Evolutionary conservation across 2,888 invertebrate species (phyloP).

Genomic region (Palloptera scutellata): DNA sequence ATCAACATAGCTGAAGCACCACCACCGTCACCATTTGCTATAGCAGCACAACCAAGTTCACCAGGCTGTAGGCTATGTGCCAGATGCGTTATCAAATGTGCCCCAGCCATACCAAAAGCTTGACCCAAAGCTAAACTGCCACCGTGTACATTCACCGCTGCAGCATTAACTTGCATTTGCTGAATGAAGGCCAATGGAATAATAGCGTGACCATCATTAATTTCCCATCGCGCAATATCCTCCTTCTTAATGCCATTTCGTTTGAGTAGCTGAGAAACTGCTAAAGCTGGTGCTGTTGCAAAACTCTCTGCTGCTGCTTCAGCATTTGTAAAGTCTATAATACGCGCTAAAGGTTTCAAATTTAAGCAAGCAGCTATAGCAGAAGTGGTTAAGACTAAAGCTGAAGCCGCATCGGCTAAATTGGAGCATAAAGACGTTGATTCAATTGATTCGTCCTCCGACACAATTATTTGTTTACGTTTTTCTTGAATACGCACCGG

Average conservation of each 20-base stretch:
- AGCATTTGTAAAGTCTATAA: slow-evolving; percentile 87
- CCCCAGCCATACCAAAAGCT: slow-evolving; percentile 97
- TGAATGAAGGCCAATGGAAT: slow-evolving; percentile 89
- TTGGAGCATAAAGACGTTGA: slow-evolving; percentile 56
- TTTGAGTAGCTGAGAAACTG: slow-evolving; percentile 82
- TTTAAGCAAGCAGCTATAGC: slow-evolving; percentile 75
- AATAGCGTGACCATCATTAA: slow-evolving; percentile 95
- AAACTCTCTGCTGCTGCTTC: slow-evolving; percentile 91
- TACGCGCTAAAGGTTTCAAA: slow-evolving; percentile 82
- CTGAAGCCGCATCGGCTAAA: slow-evolving; percentile 90
- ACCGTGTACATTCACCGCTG: slow-evolving; percentile 89
- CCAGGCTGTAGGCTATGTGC: slow-evolving; percentile 87
- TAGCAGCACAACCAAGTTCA: slow-evolving; percentile 90
- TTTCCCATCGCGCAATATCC: slow-evolving; percentile 91
- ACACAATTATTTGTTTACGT: slow-evolving; percentile 72
- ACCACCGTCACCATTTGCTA: slow-evolving; percentile 91
- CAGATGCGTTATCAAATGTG: slow-evolving; percentile 89
- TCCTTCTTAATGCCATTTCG: slow-evolving; percentile 79
- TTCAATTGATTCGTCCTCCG: slow-evolving; percentile 4
- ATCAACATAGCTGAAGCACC: slow-evolving; percentile 93
- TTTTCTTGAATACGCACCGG: slow-evolving; percentile 80
- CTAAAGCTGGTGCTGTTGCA: slow-evolving; percentile 87
- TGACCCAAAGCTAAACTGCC: slow-evolving; percentile 96
- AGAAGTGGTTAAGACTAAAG: slow-evolving; percentile 84
- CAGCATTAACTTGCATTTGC: slow-evolving; percentile 80